Base-by-base conservation (phyloP, 2,797 vertebrate species). In the Moxostoma hubbsi region DNA sequence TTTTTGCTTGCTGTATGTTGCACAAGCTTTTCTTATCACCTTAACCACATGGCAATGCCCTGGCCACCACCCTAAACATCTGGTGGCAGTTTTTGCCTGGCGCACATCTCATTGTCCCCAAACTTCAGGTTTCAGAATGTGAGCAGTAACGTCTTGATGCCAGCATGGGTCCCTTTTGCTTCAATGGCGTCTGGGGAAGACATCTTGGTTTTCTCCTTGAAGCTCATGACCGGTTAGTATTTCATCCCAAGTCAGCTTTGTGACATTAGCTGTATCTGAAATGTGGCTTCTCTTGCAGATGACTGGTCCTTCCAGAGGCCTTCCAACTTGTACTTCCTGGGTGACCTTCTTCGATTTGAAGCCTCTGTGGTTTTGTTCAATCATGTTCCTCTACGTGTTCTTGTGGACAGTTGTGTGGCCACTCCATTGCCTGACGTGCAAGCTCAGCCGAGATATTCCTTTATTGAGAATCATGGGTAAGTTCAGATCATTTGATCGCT, bases 111-210 rank as follows among this genome's bases (percentile, higher is more conserved):
- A n/a, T n/a, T n/a, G n/a, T n/a, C n/a, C 7, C 16, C 11, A 7
- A 47, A 18, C 11, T 0, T 0, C 83, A 93, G 92, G 86, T 87
- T 79, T 50, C 84, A 87, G 9, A 81, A 77, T 2, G 92, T 87
- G 64, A 92, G 88, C 90, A 89, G 18, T 1, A 18, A 18, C 1
- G 18, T 18, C 18, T 18, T 18, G 18, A 18, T 18, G 18, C 18
- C 18, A 18, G 18, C 18, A 18, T 18, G 18, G 18, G 18, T 18
- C 18, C 18, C 18, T 1, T 18, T 18, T 18, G 18, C 18, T 18
- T 18, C 18, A 18, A 18, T 18, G 18, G 18, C 18, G 1, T 18
- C 18, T 18, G 18, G 18, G 18, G 18, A 18, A 18, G 18, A 18
- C 1, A 1, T 18, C 18, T 18, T 18, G 18, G 18, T 18, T 18